Conservation (phyloP, 2,888 invertebrate genomes). For the Parnassius apollo region DNA sequence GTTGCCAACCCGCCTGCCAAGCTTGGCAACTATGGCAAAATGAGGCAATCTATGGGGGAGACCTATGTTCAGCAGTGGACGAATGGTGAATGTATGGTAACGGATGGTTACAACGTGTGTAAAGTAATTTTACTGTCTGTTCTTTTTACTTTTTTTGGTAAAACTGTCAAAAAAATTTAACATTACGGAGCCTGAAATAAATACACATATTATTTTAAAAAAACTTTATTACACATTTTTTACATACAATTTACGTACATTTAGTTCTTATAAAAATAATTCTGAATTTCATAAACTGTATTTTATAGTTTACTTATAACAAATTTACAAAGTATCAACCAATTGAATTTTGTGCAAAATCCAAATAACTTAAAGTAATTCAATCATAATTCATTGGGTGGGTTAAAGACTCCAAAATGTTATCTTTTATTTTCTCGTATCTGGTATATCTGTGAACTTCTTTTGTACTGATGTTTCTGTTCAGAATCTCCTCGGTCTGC, state of each 20-base stretch:
- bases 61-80: too few species aligned
- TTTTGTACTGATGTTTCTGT: conserved; percentile 34
- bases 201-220: background rate
- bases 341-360: background rate
- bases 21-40: too few species aligned
- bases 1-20: too few species aligned
- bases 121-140: too few species aligned
- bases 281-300: background rate
- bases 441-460: conserved; percentile 40
- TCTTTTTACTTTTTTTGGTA: too few species aligned
- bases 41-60: too few species aligned
- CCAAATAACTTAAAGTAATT: conserved; percentile 18
- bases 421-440: conserved; percentile 47
- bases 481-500: conserved; percentile 45
- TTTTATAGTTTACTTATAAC: background rate
- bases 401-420: conserved; percentile 6
- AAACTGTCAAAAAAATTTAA: too few species aligned
- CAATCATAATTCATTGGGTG: conserved; percentile 3
- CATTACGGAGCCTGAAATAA: background rate
- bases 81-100: too few species aligned
- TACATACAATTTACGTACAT: background rate
- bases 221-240: background rate
- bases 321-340: background rate
- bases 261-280: background rate
- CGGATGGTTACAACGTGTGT: too few species aligned